Evolutionary conservation across 1,140 invertebrate species (phyloP), one percentile per base, ranked within the genome.

Genomic region (Scaptomyza hsui): DNA sequence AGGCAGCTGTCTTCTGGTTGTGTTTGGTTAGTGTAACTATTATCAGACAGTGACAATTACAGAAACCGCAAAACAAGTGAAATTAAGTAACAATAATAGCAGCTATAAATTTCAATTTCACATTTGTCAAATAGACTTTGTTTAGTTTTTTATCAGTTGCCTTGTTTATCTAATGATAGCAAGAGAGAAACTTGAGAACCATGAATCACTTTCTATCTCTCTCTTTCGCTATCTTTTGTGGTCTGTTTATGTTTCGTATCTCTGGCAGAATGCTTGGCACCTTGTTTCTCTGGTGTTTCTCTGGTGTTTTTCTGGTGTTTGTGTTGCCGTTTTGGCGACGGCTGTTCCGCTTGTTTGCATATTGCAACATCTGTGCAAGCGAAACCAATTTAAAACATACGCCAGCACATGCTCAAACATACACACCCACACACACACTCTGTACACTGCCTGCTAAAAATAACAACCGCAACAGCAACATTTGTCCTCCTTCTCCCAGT

Each of bases 311-410:
- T n/a, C n/a, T n/a, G n/a, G n/a, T n/a, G n/a, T n/a, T n/a, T n/a
- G n/a, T 24, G 61, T 45, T 16, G 41, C 41, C 26, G 29, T 29
- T 56, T 41, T 70, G 68, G 48, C 64, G 72, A 74, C 74, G 71
- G 78, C 39, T 75, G 80, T 78, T 72, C 51, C 67, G 79, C 79
- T 78, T 83, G 79, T 83, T 83, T 83, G 80, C 80, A 83, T 83
- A 76, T 83, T 83, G 80, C 80, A 83, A 83, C 80, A 83, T 83
- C 80, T 83, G 80, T 83, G 72, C 75, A 85, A 83, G 80, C 79
- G 68, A 78, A 70, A 83, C 75, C 79, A 72, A 75, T 83, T 78
- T 65, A 55, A 78, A 78, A 72, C 80, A 83, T 75, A 83, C 72
- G 75, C 72, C 79, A 69, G 13, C 75, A 78, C 75, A 83, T 78